These are phyloP conservation scores for Amblyjoppa proteus DNA, from an alignment of 2,888 invertebrate species.

Conservation along the genomic window DNA sequence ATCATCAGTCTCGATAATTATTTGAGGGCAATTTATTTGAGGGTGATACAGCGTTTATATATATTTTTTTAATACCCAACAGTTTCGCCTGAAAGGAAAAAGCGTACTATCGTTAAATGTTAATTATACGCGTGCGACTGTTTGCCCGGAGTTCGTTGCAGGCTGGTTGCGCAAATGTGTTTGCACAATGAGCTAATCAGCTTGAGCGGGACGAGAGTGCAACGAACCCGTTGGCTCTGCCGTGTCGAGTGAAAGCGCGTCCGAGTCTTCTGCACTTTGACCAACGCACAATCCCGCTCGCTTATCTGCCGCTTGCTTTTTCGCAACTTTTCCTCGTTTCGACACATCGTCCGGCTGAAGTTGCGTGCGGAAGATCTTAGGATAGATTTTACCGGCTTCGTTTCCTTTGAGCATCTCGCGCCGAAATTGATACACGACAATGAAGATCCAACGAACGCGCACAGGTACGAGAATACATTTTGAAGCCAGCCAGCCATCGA, in stretches of 20 bases:
- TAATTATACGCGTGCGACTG: slow-evolving; percentile 21
- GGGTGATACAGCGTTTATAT: too few species aligned
- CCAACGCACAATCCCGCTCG: slow-evolving; percentile 36
- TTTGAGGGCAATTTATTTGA: too few species aligned
- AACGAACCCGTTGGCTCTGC: slow-evolving; percentile 50
- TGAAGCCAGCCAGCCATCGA: slow-evolving; percentile 24
- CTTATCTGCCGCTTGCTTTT: slow-evolving; percentile 9
- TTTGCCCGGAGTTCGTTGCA: slow-evolving; percentile 26
- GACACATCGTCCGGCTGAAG: not conserved
- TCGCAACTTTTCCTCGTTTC: slow-evolving; percentile 8
- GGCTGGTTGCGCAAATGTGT: slow-evolving; percentile 35
- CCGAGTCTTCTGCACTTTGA: slow-evolving; percentile 45
- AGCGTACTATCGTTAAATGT: not conserved
- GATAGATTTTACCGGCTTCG: not conserved
- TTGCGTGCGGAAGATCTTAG: not conserved
- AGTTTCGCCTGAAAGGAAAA: slow-evolving; percentile 3
- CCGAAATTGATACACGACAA: not conserved
- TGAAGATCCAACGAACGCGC: not conserved
- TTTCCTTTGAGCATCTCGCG: not conserved
- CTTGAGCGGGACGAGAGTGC: slow-evolving; percentile 42
- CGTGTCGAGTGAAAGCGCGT: slow-evolving; percentile 55
- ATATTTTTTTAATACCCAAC: not conserved
- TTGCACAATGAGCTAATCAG: slow-evolving; percentile 50
- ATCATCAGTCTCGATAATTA: too few species aligned
- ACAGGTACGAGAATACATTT: slow-evolving; percentile 14